phyloP scores from a whole-genome alignment of 2,888 invertebrate species.

The Caenorhabditis wallacei region DNA sequence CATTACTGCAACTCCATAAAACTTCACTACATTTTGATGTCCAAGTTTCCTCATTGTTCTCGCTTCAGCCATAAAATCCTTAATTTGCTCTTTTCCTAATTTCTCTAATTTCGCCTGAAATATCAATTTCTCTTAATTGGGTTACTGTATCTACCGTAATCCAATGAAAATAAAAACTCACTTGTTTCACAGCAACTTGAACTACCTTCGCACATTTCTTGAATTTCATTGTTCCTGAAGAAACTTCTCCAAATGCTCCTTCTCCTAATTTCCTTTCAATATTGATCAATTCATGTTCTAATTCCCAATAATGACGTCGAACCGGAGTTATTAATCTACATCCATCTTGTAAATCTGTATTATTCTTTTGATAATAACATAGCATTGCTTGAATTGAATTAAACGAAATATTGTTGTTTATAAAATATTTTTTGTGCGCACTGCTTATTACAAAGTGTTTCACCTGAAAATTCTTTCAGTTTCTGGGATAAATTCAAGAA shows the following conservation, averaged over 20 bases:
- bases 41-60: constrained; percentile 72
- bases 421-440: constrained; percentile 45
- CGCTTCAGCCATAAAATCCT: constrained; percentile 75
- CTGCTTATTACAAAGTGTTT: constrained; percentile 68
- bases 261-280: constrained; percentile 76
- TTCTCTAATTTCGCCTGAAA: constrained; percentile 70
- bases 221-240: constrained; percentile 36
- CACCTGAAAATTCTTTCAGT: constrained; percentile 20
- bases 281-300: constrained; percentile 70
- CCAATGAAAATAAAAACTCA: not conserved
- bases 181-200: constrained; percentile 57
- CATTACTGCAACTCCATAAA: constrained; percentile 73
- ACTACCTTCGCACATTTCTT: constrained; percentile 18
- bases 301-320: constrained; percentile 73
- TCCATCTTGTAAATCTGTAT: constrained; percentile 30
- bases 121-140: not conserved
- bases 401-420: constrained; percentile 56
- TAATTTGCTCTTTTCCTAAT: constrained; percentile 74
- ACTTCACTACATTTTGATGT: constrained; percentile 73
- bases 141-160: not conserved
- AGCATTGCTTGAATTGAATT: constrained; percentile 55
- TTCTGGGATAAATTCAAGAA: not conserved
- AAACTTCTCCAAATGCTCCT: constrained; percentile 79
- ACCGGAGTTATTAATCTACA: constrained; percentile 62
- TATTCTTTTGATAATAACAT: constrained; percentile 44